These are phyloP conservation scores for Sciurus vulgaris DNA, from an alignment of 2,797 vertebrate genomes.

Conservation along the genomic window DNA sequence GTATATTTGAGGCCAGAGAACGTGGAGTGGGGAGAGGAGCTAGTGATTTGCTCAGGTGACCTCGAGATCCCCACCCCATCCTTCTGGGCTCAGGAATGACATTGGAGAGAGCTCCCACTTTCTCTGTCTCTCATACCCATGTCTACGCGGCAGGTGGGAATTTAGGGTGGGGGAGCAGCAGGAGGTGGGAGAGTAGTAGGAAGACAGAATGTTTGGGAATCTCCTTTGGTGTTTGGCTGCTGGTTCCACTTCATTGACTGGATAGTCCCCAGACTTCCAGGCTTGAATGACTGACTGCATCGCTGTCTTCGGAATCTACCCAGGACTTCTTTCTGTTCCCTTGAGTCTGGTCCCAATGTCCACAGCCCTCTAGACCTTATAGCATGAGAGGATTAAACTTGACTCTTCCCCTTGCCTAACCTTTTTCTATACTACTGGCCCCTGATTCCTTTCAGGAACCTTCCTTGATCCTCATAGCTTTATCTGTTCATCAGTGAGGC, in stretches of 20 bases:
- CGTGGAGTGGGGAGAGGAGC: neutral
- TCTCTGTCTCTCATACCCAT: neutral
- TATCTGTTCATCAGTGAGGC: constrained; percentile 42
- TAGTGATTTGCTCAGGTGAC: neutral
- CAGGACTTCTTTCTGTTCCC: neutral
- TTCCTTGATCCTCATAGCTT: neutral
- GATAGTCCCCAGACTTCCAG: neutral
- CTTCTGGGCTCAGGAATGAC: neutral
- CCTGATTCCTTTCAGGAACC: neutral
- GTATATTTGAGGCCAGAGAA: neutral
- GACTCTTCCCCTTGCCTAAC: neutral
- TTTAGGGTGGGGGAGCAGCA: neutral
- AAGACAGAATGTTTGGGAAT: neutral
- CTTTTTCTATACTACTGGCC: neutral
- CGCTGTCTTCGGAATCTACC: neutral
- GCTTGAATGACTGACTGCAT: neutral
- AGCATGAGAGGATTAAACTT: neutral
- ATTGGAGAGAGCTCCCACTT: neutral
- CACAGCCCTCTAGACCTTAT: neutral
- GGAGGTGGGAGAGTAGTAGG: neutral
- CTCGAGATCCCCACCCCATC: neutral
- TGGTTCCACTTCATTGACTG: neutral
- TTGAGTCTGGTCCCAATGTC: neutral
- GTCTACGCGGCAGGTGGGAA: neutral
- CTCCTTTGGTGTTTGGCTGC: neutral